Evolutionary conservation across 2,888 invertebrate species (phyloP), one percentile per base, ranked within the genome.

Genomic region (Trichacis sp.): DNA sequence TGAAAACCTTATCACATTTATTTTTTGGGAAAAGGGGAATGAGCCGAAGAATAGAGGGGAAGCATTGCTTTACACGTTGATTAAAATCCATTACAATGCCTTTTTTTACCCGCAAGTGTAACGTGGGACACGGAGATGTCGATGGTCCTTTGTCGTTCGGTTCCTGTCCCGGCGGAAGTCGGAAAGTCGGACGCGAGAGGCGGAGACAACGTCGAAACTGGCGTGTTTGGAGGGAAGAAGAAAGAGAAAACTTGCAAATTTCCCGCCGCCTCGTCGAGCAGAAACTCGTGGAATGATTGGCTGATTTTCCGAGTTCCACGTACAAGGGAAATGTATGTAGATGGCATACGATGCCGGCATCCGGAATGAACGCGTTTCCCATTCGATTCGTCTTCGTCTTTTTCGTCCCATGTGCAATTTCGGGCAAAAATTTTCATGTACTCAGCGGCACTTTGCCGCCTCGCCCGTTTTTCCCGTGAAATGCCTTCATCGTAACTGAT

Each of bases 261-360:
- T 49, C 43, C 52, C 55, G 45, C 42, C 54, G 56, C 52, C 60
- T 64, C 60, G 67, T 63, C 60, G 52, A 65, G 69, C 63, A 58
- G 60, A 65, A 65, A 63, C 63, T 63, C 45, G 63, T 20, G 52
- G 60, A 33, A 62, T 69, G 65, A 67, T 67, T 69, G 67, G 64
- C 66, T 69, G 69, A 67, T 67, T 69, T 69, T 58, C 62, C 60
- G 59, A 55, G 61, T 64, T 64, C 63, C 69, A 69, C 64, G 69
- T 64, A 63, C 63, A 48, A 63, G 49, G 64, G 61, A 73, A 72
- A 73, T 73, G 54, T 72, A 70, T 70, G 71, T 64, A 71, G 70
- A 69, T 71, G 55, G 70, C 61, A 61, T 48, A 68, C 69, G 70
- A 68, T 68, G 55, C 59, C 50, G 42, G 72, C 71, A 73, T 72